Conservation (phyloP, 2,888 invertebrate species). For the Dicycla oo region DNA sequence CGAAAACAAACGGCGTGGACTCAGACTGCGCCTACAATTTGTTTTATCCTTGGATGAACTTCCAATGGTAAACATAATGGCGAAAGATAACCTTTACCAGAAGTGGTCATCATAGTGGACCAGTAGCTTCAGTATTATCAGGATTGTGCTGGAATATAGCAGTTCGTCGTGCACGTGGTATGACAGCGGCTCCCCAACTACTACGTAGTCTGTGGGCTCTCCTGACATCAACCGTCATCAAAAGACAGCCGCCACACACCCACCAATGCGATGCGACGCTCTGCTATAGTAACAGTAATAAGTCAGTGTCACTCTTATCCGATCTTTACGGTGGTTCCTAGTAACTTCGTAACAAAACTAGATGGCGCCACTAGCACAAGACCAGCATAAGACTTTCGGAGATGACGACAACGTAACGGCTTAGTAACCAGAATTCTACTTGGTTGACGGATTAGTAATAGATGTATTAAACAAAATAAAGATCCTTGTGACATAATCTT, state of each 20-base stretch:
- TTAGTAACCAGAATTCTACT: too few species aligned
- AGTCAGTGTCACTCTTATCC: not conserved
- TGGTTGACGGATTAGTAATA: too few species aligned
- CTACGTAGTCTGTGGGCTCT: too few species aligned
- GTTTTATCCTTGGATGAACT: not conserved
- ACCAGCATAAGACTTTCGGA: not conserved
- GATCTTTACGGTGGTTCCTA: not conserved
- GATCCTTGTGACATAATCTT: too few species aligned
- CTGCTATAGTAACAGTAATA: not conserved
- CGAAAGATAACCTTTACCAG: not conserved
- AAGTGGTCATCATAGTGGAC: not conserved
- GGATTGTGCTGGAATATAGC: not conserved
- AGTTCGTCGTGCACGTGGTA: not conserved
- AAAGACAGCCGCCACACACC: not conserved
- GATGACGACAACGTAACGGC: too few species aligned
- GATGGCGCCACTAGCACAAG: too few species aligned
- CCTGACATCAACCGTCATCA: not conserved
- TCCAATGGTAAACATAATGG: not conserved
- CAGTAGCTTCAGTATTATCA: not conserved
- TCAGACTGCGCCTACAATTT: too few species aligned
- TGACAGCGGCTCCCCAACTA: not conserved
- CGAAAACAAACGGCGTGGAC: too few species aligned
- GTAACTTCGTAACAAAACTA: too few species aligned
- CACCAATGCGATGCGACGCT: not conserved
- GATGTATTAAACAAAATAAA: too few species aligned